These are phyloP conservation scores for Cryptomyrus ogoouensis DNA, from an alignment of 2,113 vertebrate species.

Conservation along the genomic window DNA sequence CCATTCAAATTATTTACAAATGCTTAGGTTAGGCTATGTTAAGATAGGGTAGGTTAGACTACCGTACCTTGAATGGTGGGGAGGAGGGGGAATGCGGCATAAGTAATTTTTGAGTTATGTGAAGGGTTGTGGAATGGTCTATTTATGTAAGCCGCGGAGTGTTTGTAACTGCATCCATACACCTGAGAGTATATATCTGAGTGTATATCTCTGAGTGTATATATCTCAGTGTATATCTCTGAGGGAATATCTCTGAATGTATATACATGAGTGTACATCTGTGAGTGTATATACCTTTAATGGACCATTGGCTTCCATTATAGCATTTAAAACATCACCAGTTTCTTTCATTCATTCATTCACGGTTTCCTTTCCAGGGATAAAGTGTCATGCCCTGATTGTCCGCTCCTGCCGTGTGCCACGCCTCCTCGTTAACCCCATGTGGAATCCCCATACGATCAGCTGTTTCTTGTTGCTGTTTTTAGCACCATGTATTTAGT, in stretches of 20 bases:
- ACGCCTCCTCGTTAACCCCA: no score
- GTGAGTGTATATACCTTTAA: neutral
- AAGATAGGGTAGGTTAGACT: neutral
- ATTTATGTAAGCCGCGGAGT: neutral
- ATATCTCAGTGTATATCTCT: neutral
- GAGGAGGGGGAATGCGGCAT: neutral
- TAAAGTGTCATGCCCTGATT: neutral
- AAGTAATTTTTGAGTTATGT: neutral
- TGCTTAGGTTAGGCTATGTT: neutral
- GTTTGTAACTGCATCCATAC: neutral
- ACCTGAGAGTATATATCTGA: neutral
- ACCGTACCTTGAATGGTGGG: neutral
- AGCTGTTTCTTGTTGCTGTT: no score
- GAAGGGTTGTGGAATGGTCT: neutral
- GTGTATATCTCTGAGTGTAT: neutral
- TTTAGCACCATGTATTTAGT: no score
- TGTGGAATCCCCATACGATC: no score
- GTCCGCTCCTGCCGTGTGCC: no score
- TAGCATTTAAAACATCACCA: neutral
- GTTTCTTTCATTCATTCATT: no score
- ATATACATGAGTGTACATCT: neutral
- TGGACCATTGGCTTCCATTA: neutral
- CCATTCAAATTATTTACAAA: neutral
- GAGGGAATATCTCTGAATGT: neutral
- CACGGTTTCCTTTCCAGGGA: neutral